A percentile compares a stretch with the other conserved stretches of the same genome.
These are phyloP conservation scores for Gallinago solitaria DNA, from an alignment of 2,797 vertebrate species.

Conservation along the genomic window DNA sequence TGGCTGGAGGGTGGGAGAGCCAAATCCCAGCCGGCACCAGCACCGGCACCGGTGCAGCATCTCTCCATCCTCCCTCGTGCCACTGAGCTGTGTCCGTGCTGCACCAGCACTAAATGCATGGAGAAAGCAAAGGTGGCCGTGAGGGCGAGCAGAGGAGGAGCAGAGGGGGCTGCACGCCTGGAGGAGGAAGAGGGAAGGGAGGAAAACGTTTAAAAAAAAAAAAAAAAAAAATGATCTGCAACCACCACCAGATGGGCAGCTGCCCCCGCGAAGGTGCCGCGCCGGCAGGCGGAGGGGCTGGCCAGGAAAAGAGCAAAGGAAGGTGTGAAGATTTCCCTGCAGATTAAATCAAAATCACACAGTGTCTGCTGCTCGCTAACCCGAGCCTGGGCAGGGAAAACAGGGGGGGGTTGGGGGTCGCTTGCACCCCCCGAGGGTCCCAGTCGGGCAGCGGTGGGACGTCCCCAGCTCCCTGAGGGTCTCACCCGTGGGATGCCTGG, in stretches of 20 bases:
- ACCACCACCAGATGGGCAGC: conserved; percentile 39
- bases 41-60: not conserved
- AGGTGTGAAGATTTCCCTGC: conserved; percentile 48
- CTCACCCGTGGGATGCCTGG: fast-evolving
- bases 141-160: not conserved
- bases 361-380: not conserved
- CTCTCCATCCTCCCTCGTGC: not conserved
- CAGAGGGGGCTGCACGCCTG: not conserved
- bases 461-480: not conserved
- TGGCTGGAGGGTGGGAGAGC: not conserved
- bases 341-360: not conserved
- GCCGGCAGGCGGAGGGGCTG: not conserved
- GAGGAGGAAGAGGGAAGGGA: not conserved
- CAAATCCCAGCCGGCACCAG: not conserved
- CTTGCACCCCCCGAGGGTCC: not conserved
- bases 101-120: not conserved
- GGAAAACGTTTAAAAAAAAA: not conserved
- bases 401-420: fast-evolving
- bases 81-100: not conserved
- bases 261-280: not conserved
- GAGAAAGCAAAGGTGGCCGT: not conserved
- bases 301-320: conserved; percentile 35
- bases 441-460: not conserved
- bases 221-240: not conserved
- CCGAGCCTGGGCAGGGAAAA: not conserved